These are phyloP conservation scores for Cabera pusaria DNA, from an alignment of 2,888 invertebrate species.

Conservation along the genomic window DNA sequence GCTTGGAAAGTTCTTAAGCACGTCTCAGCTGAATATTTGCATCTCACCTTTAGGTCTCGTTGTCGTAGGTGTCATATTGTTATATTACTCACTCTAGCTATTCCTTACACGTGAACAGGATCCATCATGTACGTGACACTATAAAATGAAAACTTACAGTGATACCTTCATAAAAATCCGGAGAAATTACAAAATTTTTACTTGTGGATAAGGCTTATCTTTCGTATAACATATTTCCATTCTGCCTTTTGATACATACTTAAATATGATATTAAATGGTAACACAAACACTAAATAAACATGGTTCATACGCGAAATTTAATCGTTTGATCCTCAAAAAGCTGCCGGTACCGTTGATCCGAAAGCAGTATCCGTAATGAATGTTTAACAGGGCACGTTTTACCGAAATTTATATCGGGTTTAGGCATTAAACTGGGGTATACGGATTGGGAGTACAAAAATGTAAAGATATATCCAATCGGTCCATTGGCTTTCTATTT, in stretches of 20 bases:
- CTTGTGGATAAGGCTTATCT: too few species aligned
- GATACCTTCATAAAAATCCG: too few species aligned
- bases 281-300: neutral
- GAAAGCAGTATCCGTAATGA: constrained; percentile 27
- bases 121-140: constrained; percentile 25
- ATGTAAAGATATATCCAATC: constrained; percentile 22
- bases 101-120: constrained; percentile 27
- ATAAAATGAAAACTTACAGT: constrained; percentile 10
- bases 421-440: constrained; percentile 25
- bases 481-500: constrained; percentile 29
- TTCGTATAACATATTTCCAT: too few species aligned
- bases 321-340: constrained; percentile 14
- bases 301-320: neutral
- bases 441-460: constrained; percentile 25
- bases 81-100: constrained; percentile 47
- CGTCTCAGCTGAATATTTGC: constrained; percentile 69
- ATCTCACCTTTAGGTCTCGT: constrained; percentile 64
- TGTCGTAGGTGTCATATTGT: constrained; percentile 62
- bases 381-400: constrained; percentile 32
- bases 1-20: constrained; percentile 60
- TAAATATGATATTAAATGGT: too few species aligned
- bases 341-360: constrained; percentile 20
- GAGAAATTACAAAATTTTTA: too few species aligned
- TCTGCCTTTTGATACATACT: too few species aligned
- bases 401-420: constrained; percentile 27